Evolutionary conservation across 1,140 invertebrate species (phyloP), one percentile per base, ranked within the genome.

Genomic region (Meloidogyne exigua): DNA sequence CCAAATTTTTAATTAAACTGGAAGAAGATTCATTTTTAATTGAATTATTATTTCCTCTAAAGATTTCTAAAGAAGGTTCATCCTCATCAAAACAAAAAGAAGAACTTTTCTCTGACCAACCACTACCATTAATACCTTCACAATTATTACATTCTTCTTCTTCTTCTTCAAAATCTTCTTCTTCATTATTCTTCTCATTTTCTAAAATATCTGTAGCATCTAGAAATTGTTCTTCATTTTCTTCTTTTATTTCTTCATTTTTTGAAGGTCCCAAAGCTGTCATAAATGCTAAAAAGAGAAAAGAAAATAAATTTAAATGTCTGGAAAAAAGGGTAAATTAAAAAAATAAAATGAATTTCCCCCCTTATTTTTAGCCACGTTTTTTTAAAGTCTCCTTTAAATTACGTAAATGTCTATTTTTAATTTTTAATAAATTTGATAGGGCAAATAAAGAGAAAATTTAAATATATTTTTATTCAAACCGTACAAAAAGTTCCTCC

Each of bases 191-290:
- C n/a, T 49, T 63, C 23, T 26, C 28, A 42, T 78, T 76, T 11
- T 65, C 77, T 25, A 77, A 62, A 62, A 25, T 63, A 49, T 78
- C 76, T 15, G 76, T 79, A 2, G 94, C 94, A 90, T 96, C 95
- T 87, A 93, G 95, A 89, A 95, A 98, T 82, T 94, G 93, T 78
- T 96, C 94, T 72, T 96, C 95, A 86, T 95, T 94, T 87, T 93
- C 93, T 39, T 73, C 72, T 9, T 95, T 94, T 87, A 93, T 93
- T 73, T 92, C 92, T 63, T 89, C 90, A 86, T 89, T 92, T 84
- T 91, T 91, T 88, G 89, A 79, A 63, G 65, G 76, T 25, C 21
- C 23, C 23, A 32, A 83, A 65, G 71, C 69, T 42, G 80, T 63
- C 75, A 57, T 15, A 21, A 28, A 75, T 23, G 32, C 62, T 71